Base-by-base conservation (phyloP, 2,888 invertebrate species). In the Junonia oenone region DNA sequence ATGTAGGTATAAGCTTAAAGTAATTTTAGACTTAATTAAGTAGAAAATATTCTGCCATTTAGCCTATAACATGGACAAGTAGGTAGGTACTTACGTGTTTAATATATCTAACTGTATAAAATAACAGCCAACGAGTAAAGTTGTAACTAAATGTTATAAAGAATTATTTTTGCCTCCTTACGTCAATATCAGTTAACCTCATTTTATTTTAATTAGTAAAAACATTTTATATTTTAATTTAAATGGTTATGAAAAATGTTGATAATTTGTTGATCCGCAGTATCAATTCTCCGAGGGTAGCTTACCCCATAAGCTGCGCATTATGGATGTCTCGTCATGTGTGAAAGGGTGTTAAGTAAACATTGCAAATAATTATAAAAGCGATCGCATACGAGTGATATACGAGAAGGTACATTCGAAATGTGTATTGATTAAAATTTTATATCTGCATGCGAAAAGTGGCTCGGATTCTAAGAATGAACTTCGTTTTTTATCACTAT, bases 341-440 rank as follows among this genome's bases (percentile, higher is more conserved):
- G 87, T 86, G 83, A 90, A 91, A 90, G 90, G 90, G 91, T 90
- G 90, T 89, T 90, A 90, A 90, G 90, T 90, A 91, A 91, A 91
- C 91, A 91, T 90, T 90, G 90, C 87, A 86, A 87, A 90, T 90
- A 84, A 88, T 89, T 90, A 89, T 83, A 84, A 88, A 86, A 78
- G 78, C 82, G 84, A 87, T 84, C 81, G 83, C 83, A 88, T 81
- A 83, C 73, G 72, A 72, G 72, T 68, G 70, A 68, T 69, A 72
- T 66, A 67, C 47, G 57, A 62, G 73, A 64, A 13, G 26, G 43
- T 43, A 68, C 50, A 66, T 68, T 63, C 68, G 71, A 83, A 84
- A 85, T 69, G 71, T 68, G 71, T 77, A 78, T 83, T 76, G 81
- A 85, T 85, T 84, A 84, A 80, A 80, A 80, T 75, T 75, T 71